Conservation (phyloP, 1,140 invertebrate genomes). For the Sitobion miscanthi region DNA sequence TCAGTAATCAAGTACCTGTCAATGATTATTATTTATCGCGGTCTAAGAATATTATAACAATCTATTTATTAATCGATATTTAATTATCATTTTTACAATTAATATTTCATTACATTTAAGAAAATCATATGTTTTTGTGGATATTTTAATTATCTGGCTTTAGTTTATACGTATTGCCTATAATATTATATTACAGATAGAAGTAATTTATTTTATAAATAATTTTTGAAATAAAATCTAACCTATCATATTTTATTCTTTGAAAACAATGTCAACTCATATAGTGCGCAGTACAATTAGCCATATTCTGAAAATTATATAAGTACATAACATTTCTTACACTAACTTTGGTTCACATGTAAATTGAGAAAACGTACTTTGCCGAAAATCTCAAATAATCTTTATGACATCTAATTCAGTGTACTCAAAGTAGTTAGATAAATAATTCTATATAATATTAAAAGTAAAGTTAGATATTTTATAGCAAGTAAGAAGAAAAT, state of each 20-base stretch:
- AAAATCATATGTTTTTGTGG: too few relatives aligned
- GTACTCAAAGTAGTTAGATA: not conserved
- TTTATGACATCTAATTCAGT: not conserved
- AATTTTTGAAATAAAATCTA: not conserved
- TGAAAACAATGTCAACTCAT: not conserved
- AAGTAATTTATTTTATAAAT: not conserved
- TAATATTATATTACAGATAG: too few relatives aligned
- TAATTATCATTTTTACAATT: not conserved
- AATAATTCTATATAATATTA: not conserved
- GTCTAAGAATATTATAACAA: not conserved
- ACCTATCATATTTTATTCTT: not conserved
- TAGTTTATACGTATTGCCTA: too few relatives aligned
- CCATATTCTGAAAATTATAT: not conserved
- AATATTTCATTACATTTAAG: not conserved
- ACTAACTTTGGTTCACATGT: not conserved
- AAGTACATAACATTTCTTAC: not conserved
- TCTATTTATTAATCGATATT: not conserved
- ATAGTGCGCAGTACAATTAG: not conserved
- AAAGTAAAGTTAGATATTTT: not conserved
- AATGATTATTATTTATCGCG: too few relatives aligned
- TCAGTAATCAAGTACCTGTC: not conserved
- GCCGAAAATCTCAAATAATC: not conserved
- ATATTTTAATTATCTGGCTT: too few relatives aligned
- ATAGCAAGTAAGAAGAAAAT: not conserved
- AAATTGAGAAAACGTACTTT: not conserved